Conservation (phyloP, 2,797 vertebrate genomes). For the Manis pentadactyla region DNA sequence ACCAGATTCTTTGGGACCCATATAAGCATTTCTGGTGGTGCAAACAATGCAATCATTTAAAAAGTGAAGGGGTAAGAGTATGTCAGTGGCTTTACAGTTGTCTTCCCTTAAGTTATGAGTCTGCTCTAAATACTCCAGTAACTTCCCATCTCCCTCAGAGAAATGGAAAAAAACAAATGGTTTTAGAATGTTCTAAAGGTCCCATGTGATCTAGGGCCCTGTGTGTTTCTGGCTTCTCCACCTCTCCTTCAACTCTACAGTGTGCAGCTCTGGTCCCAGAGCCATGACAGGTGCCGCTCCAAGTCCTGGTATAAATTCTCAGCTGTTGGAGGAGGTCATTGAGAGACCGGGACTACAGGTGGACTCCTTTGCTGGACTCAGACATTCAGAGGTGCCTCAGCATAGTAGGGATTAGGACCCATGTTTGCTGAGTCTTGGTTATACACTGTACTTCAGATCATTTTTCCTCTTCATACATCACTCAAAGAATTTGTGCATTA, state of each 20-base stretch:
- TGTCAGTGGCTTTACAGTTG: background rate
- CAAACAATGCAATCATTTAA: background rate
- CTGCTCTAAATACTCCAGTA: background rate
- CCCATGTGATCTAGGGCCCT: too few relatives aligned
- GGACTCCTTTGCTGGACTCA: background rate
- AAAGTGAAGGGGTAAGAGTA: background rate
- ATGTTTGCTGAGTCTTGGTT: background rate
- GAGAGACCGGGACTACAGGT: background rate
- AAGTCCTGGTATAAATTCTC: fast-evolving
- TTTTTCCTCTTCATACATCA: background rate
- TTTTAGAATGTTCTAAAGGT: background rate
- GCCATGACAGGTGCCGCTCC: too few relatives aligned
- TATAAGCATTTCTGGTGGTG: background rate
- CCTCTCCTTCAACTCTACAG: too few relatives aligned
- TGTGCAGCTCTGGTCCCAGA: background rate
- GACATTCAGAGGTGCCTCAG: background rate
- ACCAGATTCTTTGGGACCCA: background rate
- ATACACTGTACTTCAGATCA: background rate
- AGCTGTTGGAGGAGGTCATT: background rate
- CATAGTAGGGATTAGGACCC: too few relatives aligned
- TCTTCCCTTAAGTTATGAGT: background rate
- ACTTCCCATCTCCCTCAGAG: background rate
- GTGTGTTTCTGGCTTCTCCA: background rate
- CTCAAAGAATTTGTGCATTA: background rate
- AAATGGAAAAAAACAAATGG: background rate